Conservation (phyloP, 2,797 vertebrate species). For the Anguilla pacifica region DNA sequence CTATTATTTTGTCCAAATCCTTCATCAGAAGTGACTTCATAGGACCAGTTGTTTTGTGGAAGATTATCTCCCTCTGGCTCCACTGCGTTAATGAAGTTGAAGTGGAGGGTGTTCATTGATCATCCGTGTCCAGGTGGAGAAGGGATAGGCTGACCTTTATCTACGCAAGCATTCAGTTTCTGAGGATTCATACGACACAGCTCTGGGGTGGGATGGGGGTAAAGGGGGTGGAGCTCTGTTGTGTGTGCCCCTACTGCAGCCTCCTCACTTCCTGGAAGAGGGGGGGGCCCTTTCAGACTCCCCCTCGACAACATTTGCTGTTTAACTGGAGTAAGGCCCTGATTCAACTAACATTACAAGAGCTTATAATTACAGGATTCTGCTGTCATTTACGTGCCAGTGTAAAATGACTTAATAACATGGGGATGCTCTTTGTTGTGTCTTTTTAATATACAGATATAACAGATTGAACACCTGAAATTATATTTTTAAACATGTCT, state of each 20-base stretch:
- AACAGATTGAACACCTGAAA: not conserved
- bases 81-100: conserved; percentile 7
- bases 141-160: conserved; percentile 21
- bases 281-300: not conserved
- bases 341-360: not conserved
- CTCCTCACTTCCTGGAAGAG: not conserved
- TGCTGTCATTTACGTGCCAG: not conserved
- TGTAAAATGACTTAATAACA: not conserved
- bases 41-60: not conserved
- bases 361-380: not conserved
- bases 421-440: not conserved
- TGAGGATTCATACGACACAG: not conserved
- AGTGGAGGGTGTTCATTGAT: not conserved
- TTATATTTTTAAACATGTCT: not conserved
- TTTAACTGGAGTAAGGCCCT: not conserved
- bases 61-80: not conserved
- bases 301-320: not conserved
- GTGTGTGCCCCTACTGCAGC: not conserved
- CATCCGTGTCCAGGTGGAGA: not conserved
- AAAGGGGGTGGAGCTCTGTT: not conserved
- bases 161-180: not conserved
- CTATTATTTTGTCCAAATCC: not conserved
- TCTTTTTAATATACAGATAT: not conserved
- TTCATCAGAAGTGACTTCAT: not conserved
- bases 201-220: not conserved